These are phyloP conservation scores for Mionectes macconnelli DNA, from an alignment of 2,113 vertebrate species.

Conservation along the genomic window DNA sequence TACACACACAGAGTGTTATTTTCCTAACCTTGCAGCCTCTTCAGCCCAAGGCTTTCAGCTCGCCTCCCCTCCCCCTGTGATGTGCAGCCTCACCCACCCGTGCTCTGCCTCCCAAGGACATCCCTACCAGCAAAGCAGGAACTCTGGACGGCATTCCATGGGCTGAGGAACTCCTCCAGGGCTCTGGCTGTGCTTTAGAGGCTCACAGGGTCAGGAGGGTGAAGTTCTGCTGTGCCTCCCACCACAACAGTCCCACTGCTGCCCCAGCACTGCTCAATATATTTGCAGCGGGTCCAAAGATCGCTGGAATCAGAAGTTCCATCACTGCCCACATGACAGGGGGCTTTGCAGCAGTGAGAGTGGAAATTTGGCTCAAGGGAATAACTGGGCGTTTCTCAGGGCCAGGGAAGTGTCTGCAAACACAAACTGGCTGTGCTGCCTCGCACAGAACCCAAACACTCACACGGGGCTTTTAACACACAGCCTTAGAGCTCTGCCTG, in stretches of 20 bases:
- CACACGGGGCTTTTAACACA: not conserved
- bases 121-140: constrained; percentile 10
- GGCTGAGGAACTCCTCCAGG: not conserved
- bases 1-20: not conserved
- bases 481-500: not conserved
- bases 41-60: not conserved
- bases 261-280: not conserved
- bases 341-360: not conserved
- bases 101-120: not conserved
- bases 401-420: not conserved
- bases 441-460: not conserved
- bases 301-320: not conserved
- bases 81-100: not conserved
- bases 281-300: constrained; percentile 39
- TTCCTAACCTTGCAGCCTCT: not conserved
- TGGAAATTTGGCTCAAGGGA: not conserved
- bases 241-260: not conserved
- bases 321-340: not conserved
- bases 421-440: not conserved
- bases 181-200: not conserved
- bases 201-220: not conserved
- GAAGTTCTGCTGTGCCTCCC: not conserved
- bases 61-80: not conserved
- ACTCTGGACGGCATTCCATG: not conserved
- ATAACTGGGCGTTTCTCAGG: not conserved